phyloP scores from a whole-genome alignment of 92 coral and sea anemone species.

The Hydrozoanthus gracilis region DNA sequence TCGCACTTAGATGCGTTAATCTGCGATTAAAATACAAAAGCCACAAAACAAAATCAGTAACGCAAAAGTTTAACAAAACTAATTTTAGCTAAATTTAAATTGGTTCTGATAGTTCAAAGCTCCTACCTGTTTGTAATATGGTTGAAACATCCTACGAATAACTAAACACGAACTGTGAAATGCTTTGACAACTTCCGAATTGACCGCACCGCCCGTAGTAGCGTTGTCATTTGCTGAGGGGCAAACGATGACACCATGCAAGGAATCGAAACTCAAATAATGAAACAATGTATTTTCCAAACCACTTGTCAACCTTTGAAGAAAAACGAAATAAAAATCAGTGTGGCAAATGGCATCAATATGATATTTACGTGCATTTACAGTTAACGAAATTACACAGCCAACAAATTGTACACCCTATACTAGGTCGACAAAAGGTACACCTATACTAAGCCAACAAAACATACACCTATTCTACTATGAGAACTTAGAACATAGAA shows the following conservation, averaged over 20 bases:
- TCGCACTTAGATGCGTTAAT: no score
- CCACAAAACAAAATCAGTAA: no score
- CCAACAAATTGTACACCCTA: no score
- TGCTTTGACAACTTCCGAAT: conserved; percentile 82
- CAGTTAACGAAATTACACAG: no score
- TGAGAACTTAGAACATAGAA: no score
- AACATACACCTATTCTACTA: no score
- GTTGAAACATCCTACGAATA: conserved; percentile 84
- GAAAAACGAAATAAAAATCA: background rate
- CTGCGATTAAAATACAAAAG: no score
- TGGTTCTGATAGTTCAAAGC: no score
- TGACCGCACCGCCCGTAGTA: conserved; percentile 70
- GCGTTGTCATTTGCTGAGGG: conserved; percentile 72
- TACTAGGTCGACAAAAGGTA: no score
- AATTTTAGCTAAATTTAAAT: no score
- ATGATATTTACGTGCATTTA: background rate
- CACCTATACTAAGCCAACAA: no score
- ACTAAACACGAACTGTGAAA: conserved; percentile 87
- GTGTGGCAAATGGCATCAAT: background rate
- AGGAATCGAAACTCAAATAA: conserved; percentile 83
- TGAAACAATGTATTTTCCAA: conserved; percentile 92
- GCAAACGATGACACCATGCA: conserved; percentile 88
- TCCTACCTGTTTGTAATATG: conserved; percentile 84
- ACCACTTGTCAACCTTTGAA: conserved; percentile 81
- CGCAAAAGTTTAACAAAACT: no score